phyloP scores from a whole-genome alignment of 2,888 invertebrate genomes.

The Corythucha ciliata region DNA sequence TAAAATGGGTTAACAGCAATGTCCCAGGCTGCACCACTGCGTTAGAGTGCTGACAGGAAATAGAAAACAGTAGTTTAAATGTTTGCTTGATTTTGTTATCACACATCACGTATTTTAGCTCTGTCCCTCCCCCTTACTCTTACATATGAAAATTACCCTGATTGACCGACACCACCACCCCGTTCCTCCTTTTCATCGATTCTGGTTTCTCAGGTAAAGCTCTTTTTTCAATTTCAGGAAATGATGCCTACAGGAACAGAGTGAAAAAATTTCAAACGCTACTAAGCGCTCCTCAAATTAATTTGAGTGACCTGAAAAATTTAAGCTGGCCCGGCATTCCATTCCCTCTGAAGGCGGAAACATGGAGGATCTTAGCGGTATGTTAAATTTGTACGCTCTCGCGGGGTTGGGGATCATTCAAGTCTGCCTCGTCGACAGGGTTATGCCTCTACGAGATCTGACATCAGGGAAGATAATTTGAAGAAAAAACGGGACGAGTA shows the following conservation, averaged over 20 bases:
- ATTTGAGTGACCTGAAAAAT: slow-evolving; percentile 77
- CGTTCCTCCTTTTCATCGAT: too few relatives aligned
- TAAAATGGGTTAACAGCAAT: too few relatives aligned
- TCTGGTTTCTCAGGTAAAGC: too few relatives aligned
- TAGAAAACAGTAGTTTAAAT: too few relatives aligned
- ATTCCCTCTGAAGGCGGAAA: slow-evolving; percentile 62
- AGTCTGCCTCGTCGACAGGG: slow-evolving; percentile 48
- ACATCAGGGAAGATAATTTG: slow-evolving; percentile 76
- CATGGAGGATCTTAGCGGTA: slow-evolving; percentile 50
- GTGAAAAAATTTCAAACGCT: slow-evolving; percentile 75
- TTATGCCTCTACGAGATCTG: slow-evolving; percentile 86
- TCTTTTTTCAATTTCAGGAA: slow-evolving; percentile 7
- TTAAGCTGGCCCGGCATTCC: slow-evolving; percentile 97
- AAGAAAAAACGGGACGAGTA: slow-evolving; percentile 92
- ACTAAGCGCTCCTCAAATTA: slow-evolving; percentile 64
- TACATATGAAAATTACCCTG: too few relatives aligned
- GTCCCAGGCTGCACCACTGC: too few relatives aligned
- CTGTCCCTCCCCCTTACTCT: too few relatives aligned
- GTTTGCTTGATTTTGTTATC: too few relatives aligned
- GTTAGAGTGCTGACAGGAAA: too few relatives aligned
- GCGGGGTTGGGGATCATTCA: not conserved
- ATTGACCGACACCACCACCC: too few relatives aligned
- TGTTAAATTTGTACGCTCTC: slow-evolving; percentile 12
- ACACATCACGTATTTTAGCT: too few relatives aligned
- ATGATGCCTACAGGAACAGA: slow-evolving; percentile 43